These are phyloP conservation scores for Ceratitis capitata DNA, from an alignment of 1,140 invertebrate genomes.

Conservation along the genomic window DNA sequence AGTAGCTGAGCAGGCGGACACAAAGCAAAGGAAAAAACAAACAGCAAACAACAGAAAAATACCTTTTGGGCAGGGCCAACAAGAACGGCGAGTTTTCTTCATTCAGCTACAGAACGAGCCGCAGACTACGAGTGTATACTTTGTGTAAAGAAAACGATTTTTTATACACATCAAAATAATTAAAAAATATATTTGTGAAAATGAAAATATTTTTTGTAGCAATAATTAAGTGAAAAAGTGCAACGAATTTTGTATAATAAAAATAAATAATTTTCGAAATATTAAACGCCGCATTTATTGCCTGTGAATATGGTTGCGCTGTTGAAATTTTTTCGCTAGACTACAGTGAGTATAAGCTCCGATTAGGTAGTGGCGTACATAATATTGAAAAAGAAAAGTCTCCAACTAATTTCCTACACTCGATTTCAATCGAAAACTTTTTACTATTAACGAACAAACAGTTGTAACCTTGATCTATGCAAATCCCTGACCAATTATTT, in stretches of 20 bases:
- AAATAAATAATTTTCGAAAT: no score
- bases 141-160: slow-evolving; percentile 13
- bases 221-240: neutral
- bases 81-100: neutral
- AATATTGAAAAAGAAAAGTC: no score
- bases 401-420: neutral
- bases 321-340: no score
- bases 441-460: neutral
- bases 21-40: no score
- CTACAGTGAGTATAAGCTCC: neutral
- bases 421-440: neutral
- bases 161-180: neutral
- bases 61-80: slow-evolving; percentile 27
- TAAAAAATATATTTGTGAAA: neutral
- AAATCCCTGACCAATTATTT: slow-evolving; percentile 1
- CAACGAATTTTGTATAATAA: no score
- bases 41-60: no score
- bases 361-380: neutral
- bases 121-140: neutral
- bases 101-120: slow-evolving; percentile 8
- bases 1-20: neutral
- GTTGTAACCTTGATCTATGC: slow-evolving; percentile 16
- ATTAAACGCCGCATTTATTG: no score
- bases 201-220: neutral
- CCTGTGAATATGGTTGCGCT: no score